These are phyloP conservation scores for Aphyosemion australe DNA, from an alignment of 2,113 vertebrate genomes.

Conservation along the genomic window DNA sequence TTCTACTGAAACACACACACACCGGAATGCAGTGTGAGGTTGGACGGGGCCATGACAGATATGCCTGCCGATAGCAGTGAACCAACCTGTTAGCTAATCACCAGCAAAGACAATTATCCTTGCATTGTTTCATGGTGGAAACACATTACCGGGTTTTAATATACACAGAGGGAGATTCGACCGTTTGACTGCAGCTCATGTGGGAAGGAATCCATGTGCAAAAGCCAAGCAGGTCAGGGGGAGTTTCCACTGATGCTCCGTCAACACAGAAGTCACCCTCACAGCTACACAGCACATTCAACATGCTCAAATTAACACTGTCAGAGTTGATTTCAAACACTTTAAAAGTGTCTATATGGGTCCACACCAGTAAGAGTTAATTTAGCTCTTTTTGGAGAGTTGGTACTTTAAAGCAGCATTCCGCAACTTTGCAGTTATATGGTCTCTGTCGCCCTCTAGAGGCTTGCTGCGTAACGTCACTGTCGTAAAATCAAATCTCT, in stretches of 20 bases:
- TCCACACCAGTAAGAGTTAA: too few species aligned
- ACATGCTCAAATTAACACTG: too few species aligned
- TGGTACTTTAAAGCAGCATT: too few species aligned
- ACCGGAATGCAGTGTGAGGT: conserved; percentile 81
- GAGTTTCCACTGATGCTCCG: conserved; percentile 70
- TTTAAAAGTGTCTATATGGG: too few species aligned
- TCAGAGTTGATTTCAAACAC: too few species aligned
- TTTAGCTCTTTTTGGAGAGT: too few species aligned
- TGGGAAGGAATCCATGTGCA: conserved; percentile 89
- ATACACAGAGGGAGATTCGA: conserved; percentile 94
- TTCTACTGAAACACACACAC: conserved; percentile 57
- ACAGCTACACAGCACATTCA: too few species aligned
- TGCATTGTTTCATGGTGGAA: conserved; percentile 96
- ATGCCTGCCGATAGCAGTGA: conserved; percentile 93
- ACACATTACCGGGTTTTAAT: conserved; percentile 96
- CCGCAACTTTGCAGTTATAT: too few species aligned
- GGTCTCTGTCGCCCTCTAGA: too few species aligned
- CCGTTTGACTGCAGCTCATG: conserved; percentile 88
- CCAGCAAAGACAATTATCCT: conserved; percentile 98
- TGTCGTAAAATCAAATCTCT: too few species aligned
- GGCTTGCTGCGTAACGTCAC: too few species aligned
- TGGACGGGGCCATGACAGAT: conserved; percentile 88
- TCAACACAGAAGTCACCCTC: conserved; percentile 85
- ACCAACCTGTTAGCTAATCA: conserved; percentile 99
- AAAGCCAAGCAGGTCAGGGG: conserved; percentile 85